Percentiles rank a stretch among this genome's conserved stretches.
Evolutionary conservation across 2,113 vertebrate genomes (phyloP).

Genomic region (Passer montanus): DNA sequence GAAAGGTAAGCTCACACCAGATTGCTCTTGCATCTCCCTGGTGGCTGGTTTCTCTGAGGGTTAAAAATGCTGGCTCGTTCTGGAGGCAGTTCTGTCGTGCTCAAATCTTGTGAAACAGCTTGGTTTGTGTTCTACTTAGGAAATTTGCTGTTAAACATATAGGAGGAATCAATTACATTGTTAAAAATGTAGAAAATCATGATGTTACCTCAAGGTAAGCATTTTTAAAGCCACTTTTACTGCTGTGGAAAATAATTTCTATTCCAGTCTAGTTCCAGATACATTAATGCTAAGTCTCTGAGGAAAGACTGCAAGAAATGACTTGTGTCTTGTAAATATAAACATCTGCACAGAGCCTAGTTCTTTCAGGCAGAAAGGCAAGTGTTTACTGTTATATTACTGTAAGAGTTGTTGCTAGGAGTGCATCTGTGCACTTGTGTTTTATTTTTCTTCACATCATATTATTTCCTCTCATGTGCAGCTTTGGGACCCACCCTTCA

Average conservation of each 20-base stretch:
- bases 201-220: not conserved
- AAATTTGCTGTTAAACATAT: not conserved
- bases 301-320: not conserved
- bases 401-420: constrained; percentile 16
- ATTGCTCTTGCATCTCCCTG: not conserved
- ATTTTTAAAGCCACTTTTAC: not conserved
- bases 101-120: not conserved
- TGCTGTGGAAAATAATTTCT: not conserved
- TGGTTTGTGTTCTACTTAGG: not conserved
- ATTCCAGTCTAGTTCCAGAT: not conserved
- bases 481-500: constrained; percentile 21
- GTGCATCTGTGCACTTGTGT: constrained; percentile 8
- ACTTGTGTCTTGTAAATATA: not conserved
- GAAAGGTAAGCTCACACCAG: not conserved
- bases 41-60: not conserved
- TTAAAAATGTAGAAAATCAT: not conserved
- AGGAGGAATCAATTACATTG: not conserved
- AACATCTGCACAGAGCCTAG: not conserved
- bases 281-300: not conserved
- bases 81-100: not conserved
- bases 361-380: not conserved
- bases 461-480: not conserved
- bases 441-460: not conserved
- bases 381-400: not conserved
- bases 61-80: not conserved